Evolutionary conservation across 2,888 invertebrate genomes (phyloP), one percentile per base, ranked within the genome.

Genomic region (Chymomyza procnemis): DNA sequence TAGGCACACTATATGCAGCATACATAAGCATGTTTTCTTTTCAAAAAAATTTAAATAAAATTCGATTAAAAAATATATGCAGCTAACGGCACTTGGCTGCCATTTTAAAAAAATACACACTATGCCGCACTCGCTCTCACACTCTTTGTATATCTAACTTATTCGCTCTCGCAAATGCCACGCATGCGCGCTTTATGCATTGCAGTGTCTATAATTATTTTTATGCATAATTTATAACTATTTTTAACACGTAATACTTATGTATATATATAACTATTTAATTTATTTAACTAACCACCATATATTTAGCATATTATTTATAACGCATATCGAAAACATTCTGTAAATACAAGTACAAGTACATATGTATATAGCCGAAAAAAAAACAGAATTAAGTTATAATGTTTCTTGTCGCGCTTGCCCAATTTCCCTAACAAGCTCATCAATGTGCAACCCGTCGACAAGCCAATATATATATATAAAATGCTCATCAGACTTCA

Each of bases 1-100:
- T 41, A 41, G 34, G 12, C 34, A 41, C 34, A 41, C n/a, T n/a
- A n/a, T 26, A 26, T 26, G 26, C 26, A 30, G 48, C 22, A 41
- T n/a, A 78, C 62, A 76, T 78, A 76, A 64, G 79, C 77, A 76
- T 80, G 83, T 63, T n/a, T n/a, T n/a, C n/a, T n/a, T n/a, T n/a
- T 57, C n/a, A 26, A 9, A 26, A 56, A 30, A 52, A 54, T n/a
- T n/a, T n/a, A 55, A 46, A 19, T 6, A 4, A 26, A 26, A 26
- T 26, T 4, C n/a, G n/a, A n/a, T n/a, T n/a, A n/a, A n/a, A n/a
- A 26, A 26, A 26, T 26, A 26, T 1, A 26, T 1, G 26, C 2
- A 19, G 26, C 26, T 26, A 56, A 56, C 48, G 57, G 60, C 18
- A 60, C 48, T 22, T 46, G 63, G 62, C 52, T 62, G 71, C 68